Conservation (phyloP, 2,113 vertebrate species). For the Brachyhypopomus gauderio region DNA sequence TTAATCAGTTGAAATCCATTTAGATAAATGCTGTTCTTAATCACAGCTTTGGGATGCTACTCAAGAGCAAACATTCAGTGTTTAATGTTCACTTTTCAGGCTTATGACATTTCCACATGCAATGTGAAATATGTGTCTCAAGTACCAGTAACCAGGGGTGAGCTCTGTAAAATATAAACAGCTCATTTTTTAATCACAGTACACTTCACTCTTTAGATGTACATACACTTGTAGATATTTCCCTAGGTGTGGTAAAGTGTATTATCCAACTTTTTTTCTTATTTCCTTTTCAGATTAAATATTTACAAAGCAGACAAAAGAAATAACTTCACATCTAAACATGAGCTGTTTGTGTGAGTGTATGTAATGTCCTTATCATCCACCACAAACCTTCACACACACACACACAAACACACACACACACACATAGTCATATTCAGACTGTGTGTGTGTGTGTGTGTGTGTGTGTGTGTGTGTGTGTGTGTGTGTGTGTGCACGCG, state of each 20-base stretch:
- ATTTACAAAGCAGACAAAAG: conserved; percentile 18
- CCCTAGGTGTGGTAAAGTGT: background rate
- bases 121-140: background rate
- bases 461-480: background rate
- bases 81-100: conserved; percentile 11
- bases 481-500: conserved; percentile 12
- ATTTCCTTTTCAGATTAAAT: conserved; percentile 21
- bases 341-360: conserved; percentile 27
- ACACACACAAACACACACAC: conserved; percentile 35
- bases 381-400: conserved; percentile 6
- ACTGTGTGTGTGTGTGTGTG: too few relatives aligned
- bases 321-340: conserved; percentile 22
- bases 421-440: conserved; percentile 7
- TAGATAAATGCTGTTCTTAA: conserved; percentile 57
- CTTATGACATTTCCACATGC: background rate
- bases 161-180: background rate
- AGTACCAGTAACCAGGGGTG: background rate
- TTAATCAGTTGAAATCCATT: conserved; percentile 60
- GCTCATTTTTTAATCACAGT: too few relatives aligned
- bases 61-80: conserved; percentile 10
- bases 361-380: background rate
- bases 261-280: background rate
- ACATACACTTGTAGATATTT: too few relatives aligned
- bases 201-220: too few relatives aligned
- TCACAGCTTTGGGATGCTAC: conserved; percentile 36